phyloP scores from a whole-genome alignment of 2,888 invertebrate species.

The Torymus auratus region DNA sequence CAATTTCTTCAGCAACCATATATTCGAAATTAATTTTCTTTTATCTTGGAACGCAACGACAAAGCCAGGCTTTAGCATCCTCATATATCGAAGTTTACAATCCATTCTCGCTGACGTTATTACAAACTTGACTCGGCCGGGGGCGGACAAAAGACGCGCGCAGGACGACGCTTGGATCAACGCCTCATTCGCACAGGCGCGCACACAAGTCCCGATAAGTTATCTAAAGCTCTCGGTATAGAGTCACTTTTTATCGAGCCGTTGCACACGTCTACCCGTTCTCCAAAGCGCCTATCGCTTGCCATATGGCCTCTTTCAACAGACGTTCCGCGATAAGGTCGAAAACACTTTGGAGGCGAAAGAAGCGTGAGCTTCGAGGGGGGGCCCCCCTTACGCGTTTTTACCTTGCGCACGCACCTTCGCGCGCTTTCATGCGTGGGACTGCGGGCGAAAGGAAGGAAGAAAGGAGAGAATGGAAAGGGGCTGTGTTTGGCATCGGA shows the following conservation, averaged over 20 bases:
- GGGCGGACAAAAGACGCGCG: slow-evolving; percentile 38
- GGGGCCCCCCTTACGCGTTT: slow-evolving; percentile 55
- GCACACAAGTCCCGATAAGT: slow-evolving; percentile 54
- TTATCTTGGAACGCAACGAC: no score
- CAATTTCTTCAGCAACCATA: no score
- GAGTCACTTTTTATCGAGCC: slow-evolving; percentile 50
- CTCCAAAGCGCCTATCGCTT: slow-evolving; percentile 27
- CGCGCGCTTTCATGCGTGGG: slow-evolving; percentile 71
- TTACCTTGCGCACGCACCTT: slow-evolving; percentile 63
- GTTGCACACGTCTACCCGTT: not conserved
- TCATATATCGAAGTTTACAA: no score
- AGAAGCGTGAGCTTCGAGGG: slow-evolving; percentile 59
- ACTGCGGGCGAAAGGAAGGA: slow-evolving; percentile 71
- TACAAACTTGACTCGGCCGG: slow-evolving; percentile 30
- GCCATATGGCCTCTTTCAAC: slow-evolving; percentile 7
- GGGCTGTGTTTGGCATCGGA: slow-evolving; percentile 65
- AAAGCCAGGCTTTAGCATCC: not conserved
- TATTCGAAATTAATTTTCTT: no score
- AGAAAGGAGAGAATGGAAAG: slow-evolving; percentile 42
- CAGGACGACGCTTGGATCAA: slow-evolving; percentile 17
- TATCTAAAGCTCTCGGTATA: slow-evolving; percentile 59
- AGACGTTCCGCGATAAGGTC: slow-evolving; percentile 60
- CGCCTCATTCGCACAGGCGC: not conserved
- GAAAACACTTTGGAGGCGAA: slow-evolving; percentile 58
- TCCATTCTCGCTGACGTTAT: slow-evolving; percentile 8